These are phyloP conservation scores for Hormiphora californensis DNA, from an alignment of 37 sponge, comb jelly and placozoan genomes.

Conservation along the genomic window DNA sequence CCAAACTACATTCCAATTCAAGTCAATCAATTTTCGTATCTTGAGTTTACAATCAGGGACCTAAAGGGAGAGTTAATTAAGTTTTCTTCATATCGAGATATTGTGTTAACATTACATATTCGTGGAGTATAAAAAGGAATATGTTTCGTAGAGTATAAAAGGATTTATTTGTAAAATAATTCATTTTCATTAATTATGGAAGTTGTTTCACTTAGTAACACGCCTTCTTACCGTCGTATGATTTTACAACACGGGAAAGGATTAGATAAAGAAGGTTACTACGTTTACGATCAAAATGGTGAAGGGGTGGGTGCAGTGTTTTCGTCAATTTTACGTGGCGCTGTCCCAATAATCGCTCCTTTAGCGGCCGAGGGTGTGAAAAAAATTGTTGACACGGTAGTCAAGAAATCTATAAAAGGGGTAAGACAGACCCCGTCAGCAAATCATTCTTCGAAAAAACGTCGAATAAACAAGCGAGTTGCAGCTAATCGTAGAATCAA, in stretches of 20 bases:
- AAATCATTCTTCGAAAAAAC: background rate
- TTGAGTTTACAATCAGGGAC: background rate
- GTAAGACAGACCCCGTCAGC: no score
- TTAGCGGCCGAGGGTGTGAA: no score
- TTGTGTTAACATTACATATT: background rate
- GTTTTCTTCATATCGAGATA: background rate
- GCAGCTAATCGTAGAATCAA: background rate
- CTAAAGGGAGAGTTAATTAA: background rate
- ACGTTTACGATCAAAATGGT: background rate
- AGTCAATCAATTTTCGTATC: background rate
- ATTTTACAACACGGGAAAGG: slow-evolving; percentile 2
- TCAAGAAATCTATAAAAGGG: background rate
- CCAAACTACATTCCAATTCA: background rate
- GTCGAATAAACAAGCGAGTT: background rate
- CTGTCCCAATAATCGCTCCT: no score
- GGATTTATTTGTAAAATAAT: no score
- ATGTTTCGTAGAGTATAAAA: no score
- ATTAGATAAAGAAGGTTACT: background rate
- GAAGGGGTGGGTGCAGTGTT: slow-evolving; percentile 6
- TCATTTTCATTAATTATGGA: background rate
- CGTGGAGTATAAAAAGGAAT: no score
- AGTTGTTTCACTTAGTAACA: no score
- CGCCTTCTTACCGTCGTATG: background rate
- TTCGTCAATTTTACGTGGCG: no score
- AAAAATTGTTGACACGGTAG: background rate